phyloP scores from a whole-genome alignment of 1,140 invertebrate genomes.

The Bombus pascuorum region DNA sequence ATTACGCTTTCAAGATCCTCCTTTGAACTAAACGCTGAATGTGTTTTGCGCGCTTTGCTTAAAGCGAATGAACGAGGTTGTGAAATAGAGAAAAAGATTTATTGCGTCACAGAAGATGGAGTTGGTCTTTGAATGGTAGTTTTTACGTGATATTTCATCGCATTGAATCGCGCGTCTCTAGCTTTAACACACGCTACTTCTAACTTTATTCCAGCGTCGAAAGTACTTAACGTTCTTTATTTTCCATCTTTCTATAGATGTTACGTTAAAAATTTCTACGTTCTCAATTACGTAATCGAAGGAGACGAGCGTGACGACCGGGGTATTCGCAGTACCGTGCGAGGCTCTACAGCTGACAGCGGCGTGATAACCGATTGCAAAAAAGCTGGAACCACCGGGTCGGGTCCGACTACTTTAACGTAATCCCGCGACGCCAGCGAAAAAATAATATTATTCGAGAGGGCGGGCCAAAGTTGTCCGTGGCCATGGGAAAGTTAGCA shows the following conservation, averaged over 20 bases:
- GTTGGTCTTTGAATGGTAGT: too few species aligned
- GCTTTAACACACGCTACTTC: slow-evolving; percentile 1
- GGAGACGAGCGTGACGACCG: not conserved
- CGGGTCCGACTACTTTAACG: slow-evolving; percentile 39
- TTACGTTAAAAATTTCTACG: too few species aligned
- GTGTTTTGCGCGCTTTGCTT: too few species aligned
- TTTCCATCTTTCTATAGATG: not conserved
- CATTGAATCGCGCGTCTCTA: too few species aligned
- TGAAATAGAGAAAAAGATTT: too few species aligned
- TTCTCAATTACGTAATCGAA: not conserved
- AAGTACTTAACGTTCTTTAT: not conserved
- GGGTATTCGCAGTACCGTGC: slow-evolving; percentile 37
- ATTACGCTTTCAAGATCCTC: too few species aligned
- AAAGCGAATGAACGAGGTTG: too few species aligned
- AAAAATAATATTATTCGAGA: slow-evolving; percentile 70
- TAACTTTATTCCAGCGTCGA: not conserved
- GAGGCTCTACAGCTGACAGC: slow-evolving; percentile 61
- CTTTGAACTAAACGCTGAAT: too few species aligned
- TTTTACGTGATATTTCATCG: too few species aligned
- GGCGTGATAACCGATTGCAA: slow-evolving; percentile 45
- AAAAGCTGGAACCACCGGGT: not conserved
- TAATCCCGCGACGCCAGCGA: slow-evolving; percentile 60
- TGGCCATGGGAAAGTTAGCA: slow-evolving; percentile 66
- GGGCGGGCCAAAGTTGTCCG: slow-evolving; percentile 60
- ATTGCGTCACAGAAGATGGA: too few species aligned